Evolutionary conservation across 1,140 invertebrate genomes (phyloP), one percentile per base, ranked within the genome.

Genomic region (Camponotus floridanus): DNA sequence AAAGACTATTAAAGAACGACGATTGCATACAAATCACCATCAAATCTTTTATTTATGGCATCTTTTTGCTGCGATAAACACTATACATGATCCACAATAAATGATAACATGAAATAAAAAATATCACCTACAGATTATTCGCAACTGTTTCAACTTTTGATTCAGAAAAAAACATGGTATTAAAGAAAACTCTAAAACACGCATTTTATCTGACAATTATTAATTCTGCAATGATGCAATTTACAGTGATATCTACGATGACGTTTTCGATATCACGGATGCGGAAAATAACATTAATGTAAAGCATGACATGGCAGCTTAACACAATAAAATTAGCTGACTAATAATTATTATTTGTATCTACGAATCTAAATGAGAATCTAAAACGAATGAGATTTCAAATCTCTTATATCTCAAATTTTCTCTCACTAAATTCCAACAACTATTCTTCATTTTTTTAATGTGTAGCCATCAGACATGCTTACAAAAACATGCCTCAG

Each of bases 231-330:
- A 15, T 5, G 3, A 33, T 36, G 31, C 15, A 26, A 76, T 45
- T 67, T 31, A 65, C 18, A 65, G n/a, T 36, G n/a, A 42, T 48
- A 55, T 26, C 21, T 48, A 39, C 11, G 31, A 68, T 68, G 39
- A 64, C 57, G 18, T 64, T 26, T 18, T 51, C 5, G 55, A 39
- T 45, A 7, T 33, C 59, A 64, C 31, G n/a, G 13, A 67, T 79
- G 42, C 18, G 39, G 18, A 59, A 26, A 65, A 18, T 48, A 3
- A 0, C 21, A 62, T n/a, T 18, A 13, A 78, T 42, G 9, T 55
- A 33, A 8, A 80, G 4, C 21, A 68, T 80, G 59, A 70, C n/a
- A 57, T 13, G 39, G 62, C 59, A 48, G 15, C 21, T 36, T 74
- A n/a, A 15, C 15, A 62, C 15, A 36, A 59, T 36, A 8, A 21